Conservation (phyloP, 2,113 vertebrate species). For the Porphyrio hochstetteri region DNA sequence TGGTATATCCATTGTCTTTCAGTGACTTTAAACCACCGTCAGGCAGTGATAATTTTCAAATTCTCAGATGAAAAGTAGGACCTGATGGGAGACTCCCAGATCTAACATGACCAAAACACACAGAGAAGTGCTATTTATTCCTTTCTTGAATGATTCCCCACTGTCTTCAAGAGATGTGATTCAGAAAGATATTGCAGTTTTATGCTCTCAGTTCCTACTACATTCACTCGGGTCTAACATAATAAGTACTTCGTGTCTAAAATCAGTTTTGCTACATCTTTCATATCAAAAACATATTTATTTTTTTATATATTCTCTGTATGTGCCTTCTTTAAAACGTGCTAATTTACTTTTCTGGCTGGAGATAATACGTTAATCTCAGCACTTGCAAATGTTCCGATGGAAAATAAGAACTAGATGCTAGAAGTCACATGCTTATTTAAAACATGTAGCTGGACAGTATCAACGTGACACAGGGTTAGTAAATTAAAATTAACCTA, state of each 20-base stretch:
- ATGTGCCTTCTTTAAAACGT: not conserved
- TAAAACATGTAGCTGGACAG: conserved; percentile 34
- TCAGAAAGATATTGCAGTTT: not conserved
- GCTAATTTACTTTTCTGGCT: not conserved
- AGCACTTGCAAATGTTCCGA: not conserved
- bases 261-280: not conserved
- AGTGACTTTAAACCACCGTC: not conserved
- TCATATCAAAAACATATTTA: not conserved
- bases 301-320: not conserved
- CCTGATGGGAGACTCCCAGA: not conserved
- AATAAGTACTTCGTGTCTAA: fast-evolving
- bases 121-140: not conserved
- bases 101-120: fast-evolving
- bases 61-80: not conserved
- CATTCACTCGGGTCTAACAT: not conserved
- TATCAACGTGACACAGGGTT: conserved; percentile 29
- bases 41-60: not conserved
- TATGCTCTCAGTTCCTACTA: not conserved
- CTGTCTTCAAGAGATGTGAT: not conserved
- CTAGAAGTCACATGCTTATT: not conserved
- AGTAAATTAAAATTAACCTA: conserved; percentile 59
- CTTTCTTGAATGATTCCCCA: not conserved
- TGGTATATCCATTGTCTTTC: not conserved
- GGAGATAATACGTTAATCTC: not conserved
- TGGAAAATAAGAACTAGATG: not conserved